phyloP scores from a whole-genome alignment of 1,140 invertebrate genomes.

The Zaprionus ornatus region DNA sequence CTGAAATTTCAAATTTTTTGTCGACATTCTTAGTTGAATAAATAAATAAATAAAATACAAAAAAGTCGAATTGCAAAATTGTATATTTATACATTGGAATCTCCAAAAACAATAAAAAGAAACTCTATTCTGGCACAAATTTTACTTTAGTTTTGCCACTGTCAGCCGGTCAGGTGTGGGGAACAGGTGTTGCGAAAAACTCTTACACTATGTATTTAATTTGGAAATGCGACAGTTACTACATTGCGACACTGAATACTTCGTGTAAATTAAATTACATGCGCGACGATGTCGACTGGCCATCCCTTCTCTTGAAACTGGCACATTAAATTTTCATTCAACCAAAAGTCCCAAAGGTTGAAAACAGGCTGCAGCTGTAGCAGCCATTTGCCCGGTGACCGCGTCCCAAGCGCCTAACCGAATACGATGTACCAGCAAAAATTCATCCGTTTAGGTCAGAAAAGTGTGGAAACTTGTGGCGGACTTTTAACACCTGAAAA shows the following conservation, averaged over 20 bases:
- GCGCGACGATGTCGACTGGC: constrained; percentile 29
- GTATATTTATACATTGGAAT: too few species aligned
- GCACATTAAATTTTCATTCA: constrained; percentile 55
- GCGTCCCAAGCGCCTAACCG: constrained; percentile 8
- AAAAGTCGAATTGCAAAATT: too few species aligned
- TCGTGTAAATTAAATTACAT: constrained; percentile 55
- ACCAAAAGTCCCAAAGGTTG: constrained; percentile 49
- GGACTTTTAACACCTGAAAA: constrained; percentile 10
- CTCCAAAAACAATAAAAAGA: too few species aligned
- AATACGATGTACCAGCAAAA: constrained; percentile 30
- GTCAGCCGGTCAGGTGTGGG: constrained; percentile 20
- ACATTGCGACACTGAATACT: constrained; percentile 41
- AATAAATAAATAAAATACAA: too few species aligned
- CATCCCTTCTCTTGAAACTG: constrained; percentile 22
- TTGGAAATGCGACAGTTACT: constrained; percentile 51
- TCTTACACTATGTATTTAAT: constrained; percentile 49
- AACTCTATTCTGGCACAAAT: too few species aligned
- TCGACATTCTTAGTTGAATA: too few species aligned
- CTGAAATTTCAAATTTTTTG: too few species aligned
- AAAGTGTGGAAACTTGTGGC: constrained; percentile 31
- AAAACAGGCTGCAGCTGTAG: constrained; percentile 27
- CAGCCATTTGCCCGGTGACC: constrained; percentile 14
- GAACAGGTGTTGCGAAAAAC: neutral
- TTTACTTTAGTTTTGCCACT: too few species aligned
- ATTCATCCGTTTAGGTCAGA: constrained; percentile 18